Conservation (phyloP, 2,888 invertebrate species). For the Resseliella maxima region DNA sequence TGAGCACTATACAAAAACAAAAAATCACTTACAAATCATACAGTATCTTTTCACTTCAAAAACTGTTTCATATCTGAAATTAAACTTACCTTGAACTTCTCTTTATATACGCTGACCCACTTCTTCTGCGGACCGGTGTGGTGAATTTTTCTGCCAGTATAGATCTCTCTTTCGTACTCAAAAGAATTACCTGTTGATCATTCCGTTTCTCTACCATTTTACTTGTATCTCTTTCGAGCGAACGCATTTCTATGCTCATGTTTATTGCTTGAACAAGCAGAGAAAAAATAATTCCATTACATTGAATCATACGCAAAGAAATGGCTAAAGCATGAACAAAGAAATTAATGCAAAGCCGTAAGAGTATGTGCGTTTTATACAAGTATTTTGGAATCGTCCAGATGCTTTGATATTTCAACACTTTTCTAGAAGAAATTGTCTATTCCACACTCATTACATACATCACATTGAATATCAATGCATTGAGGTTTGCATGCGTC, state of each 20-base stretch:
- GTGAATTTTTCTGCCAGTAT: neutral
- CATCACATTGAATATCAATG: neutral
- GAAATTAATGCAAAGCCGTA: neutral
- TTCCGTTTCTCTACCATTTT: slow-evolving; percentile 27
- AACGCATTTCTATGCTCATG: neutral
- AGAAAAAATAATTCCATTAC: neutral
- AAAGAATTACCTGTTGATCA: neutral
- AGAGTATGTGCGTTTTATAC: neutral
- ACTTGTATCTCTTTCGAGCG: neutral
- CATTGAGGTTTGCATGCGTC: neutral
- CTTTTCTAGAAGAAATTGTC: neutral
- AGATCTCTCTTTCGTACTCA: neutral
- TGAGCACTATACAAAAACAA: neutral
- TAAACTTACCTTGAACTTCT: slow-evolving; percentile 82
- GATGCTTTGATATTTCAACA: neutral
- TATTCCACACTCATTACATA: neutral
- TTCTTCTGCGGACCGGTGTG: slow-evolving; percentile 63
- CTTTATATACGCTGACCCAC: slow-evolving; percentile 86
- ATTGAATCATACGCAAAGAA: neutral
- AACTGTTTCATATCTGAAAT: slow-evolving; percentile 69
- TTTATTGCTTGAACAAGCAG: neutral
- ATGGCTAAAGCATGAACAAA: neutral
- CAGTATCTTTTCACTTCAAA: slow-evolving; percentile 59
- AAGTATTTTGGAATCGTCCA: neutral
- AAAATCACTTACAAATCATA: neutral